phyloP scores from a whole-genome alignment of 2,888 invertebrate genomes.

The Lepidocyrtoides sp. region DNA sequence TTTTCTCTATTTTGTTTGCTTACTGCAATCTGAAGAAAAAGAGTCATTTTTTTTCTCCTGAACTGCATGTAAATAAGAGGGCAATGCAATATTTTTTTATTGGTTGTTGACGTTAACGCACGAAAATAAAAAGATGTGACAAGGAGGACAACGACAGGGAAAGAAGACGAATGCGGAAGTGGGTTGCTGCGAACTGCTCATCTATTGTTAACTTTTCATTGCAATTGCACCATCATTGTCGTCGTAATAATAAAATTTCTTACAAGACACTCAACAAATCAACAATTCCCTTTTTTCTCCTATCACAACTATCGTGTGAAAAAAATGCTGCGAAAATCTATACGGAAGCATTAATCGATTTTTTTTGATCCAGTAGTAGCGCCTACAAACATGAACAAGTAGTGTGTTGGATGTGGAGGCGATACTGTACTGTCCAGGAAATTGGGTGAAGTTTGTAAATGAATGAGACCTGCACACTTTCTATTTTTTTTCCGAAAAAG shows the following conservation, averaged over 20 bases:
- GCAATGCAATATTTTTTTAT: background rate
- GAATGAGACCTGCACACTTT: conserved; percentile 44
- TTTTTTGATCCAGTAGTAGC: background rate
- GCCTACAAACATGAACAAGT: background rate
- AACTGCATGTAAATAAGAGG: background rate
- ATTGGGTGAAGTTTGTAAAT: conserved; percentile 71
- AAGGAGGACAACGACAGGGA: no score
- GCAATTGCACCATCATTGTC: conserved; percentile 23
- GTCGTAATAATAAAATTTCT: conserved; percentile 1
- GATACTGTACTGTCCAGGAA: conserved; percentile 38
- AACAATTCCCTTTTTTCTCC: conserved; percentile 28
- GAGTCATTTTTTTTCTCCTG: background rate
- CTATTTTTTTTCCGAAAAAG: background rate
- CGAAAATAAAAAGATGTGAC: conserved; percentile 22
- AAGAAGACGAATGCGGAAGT: conserved; percentile 37
- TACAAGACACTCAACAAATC: conserved; percentile 14
- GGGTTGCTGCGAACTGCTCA: conserved; percentile 27
- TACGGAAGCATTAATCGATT: conserved; percentile 64
- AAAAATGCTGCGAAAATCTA: conserved; percentile 15
- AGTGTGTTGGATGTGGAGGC: background rate
- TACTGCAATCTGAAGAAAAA: background rate
- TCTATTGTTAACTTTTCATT: conserved; percentile 44
- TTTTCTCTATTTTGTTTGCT: background rate
- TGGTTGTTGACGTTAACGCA: background rate
- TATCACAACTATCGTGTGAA: background rate